phyloP scores from a whole-genome alignment of 2,797 vertebrate species.

The Enteromius fasciolatus region DNA sequence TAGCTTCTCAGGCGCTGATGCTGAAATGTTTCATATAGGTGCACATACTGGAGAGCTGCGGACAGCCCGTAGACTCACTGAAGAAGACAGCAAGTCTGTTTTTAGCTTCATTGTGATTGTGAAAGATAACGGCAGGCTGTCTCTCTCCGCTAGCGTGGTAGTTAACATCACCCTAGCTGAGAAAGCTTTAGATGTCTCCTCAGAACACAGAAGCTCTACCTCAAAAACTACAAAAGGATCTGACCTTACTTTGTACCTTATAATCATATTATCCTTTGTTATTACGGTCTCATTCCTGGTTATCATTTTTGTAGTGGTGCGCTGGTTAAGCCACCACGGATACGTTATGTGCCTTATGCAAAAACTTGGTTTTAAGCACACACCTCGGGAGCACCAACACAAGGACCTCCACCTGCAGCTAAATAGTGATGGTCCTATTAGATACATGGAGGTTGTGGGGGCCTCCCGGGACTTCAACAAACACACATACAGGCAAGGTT shows the following conservation, averaged over 20 bases:
- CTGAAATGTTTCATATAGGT: conserved; percentile 77
- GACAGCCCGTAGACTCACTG: conserved; percentile 68
- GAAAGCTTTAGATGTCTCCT: conserved; percentile 65
- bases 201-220: conserved; percentile 71
- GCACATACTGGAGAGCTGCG: conserved; percentile 80
- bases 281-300: conserved; percentile 77
- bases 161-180: conserved; percentile 78
- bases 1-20: conserved; percentile 74
- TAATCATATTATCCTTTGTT: conserved; percentile 76
- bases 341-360: conserved; percentile 56
- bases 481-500: conserved; percentile 77
- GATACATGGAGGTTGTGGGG: conserved; percentile 84
- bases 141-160: conserved; percentile 76
- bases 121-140: conserved; percentile 78
- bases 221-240: conserved; percentile 64
- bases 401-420: conserved; percentile 77
- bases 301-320: conserved; percentile 71
- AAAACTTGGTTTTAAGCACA: conserved; percentile 68
- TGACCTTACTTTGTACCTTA: conserved; percentile 80
- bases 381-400: conserved; percentile 72
- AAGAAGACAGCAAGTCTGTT: conserved; percentile 67
- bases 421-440: conserved; percentile 81
- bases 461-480: conserved; percentile 72
- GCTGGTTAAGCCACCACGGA: conserved; percentile 71
- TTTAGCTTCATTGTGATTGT: conserved; percentile 79